These are phyloP conservation scores for Triplophysa bombifrons DNA, from an alignment of 2,797 vertebrate species.

Conservation along the genomic window DNA sequence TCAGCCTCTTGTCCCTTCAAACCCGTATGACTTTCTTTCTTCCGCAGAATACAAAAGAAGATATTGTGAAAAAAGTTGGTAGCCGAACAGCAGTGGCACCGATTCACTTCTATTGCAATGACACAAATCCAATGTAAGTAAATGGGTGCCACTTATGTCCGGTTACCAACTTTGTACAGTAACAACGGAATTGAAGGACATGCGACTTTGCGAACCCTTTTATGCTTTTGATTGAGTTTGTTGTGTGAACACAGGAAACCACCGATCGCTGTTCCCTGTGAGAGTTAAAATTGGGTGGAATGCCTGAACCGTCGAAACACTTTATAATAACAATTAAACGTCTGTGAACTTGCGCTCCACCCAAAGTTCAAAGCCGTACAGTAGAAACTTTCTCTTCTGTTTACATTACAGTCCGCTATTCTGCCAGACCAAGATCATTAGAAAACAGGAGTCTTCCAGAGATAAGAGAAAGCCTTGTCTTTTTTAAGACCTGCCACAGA, in stretches of 20 bases:
- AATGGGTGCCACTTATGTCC: too few species aligned
- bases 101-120: too few species aligned
- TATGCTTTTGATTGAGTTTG: conserved; percentile 12
- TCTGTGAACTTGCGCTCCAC: conserved; percentile 19
- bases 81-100: too few species aligned
- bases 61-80: too few species aligned
- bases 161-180: too few species aligned
- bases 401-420: conserved; percentile 33
- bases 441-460: conserved; percentile 31
- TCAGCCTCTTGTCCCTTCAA: too few species aligned
- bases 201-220: conserved; percentile 3
- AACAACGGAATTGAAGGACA: background rate
- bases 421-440: conserved; percentile 15
- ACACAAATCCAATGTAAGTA: too few species aligned
- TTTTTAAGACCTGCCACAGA: conserved; percentile 62
- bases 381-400: conserved; percentile 28
- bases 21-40: too few species aligned
- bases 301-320: background rate
- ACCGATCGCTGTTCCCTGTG: conserved; percentile 20
- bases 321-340: conserved; percentile 35
- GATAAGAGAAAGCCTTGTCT: conserved; percentile 66
- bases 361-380: conserved; percentile 43
- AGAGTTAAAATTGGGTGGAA: conserved; percentile 20
- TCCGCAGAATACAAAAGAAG: too few species aligned
- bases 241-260: conserved; percentile 37